A percentile compares a stretch with the other conserved stretches of the same genome.
phyloP scores from a whole-genome alignment of 1,140 invertebrate species.

The Leptestheria dahalacensis region DNA sequence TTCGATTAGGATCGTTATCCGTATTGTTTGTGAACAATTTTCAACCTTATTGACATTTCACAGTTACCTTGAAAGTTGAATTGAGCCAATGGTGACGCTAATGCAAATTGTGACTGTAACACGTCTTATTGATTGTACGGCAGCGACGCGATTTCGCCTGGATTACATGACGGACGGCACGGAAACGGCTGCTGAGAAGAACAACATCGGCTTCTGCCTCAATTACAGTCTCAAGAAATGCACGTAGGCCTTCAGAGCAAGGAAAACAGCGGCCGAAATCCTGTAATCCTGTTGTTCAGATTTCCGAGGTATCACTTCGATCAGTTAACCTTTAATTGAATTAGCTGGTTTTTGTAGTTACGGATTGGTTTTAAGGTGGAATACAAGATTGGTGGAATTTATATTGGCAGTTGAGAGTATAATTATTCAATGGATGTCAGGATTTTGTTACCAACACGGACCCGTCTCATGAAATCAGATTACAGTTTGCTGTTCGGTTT shows the following conservation, averaged over 20 bases:
- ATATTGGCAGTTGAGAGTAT: background rate
- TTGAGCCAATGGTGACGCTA: background rate
- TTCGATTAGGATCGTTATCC: too few species aligned
- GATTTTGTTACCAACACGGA: too few species aligned
- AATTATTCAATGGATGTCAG: background rate
- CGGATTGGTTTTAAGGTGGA: background rate
- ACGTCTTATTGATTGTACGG: background rate
- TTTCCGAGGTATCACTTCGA: background rate
- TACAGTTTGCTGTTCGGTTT: too few species aligned
- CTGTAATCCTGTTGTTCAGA: background rate
- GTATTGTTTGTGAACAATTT: background rate
- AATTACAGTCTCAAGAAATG: constrained; percentile 1
- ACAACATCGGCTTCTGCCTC: constrained; percentile 1
- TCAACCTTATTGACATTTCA: background rate
- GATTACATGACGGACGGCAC: background rate
- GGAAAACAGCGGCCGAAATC: too few species aligned
- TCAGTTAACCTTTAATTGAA: background rate
- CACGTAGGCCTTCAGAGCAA: too few species aligned
- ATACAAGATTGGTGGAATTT: background rate
- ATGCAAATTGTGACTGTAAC: background rate
- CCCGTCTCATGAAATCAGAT: too few species aligned
- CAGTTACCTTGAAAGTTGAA: background rate
- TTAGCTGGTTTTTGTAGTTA: background rate
- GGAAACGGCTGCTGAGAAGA: background rate
- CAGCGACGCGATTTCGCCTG: background rate